Evolutionary conservation across 2,113 vertebrate species (phyloP), one percentile per base, ranked within the genome.

Genomic region (Saccopteryx bilineata): DNA sequence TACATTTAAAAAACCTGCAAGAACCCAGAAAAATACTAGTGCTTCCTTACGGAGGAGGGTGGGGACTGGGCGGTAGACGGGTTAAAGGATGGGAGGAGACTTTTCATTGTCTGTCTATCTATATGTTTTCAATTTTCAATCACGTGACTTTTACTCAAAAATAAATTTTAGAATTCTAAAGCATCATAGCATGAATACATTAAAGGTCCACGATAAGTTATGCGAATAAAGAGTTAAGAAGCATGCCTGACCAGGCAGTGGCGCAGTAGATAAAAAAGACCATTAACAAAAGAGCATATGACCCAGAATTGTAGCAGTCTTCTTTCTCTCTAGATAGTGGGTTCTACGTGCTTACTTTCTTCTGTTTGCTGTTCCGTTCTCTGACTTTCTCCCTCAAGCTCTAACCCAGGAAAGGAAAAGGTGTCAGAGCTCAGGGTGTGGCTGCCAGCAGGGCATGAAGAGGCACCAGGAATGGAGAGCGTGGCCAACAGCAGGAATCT

Each of bases 161-260:
- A 61, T 26, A 58, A 65, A 54, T 46, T 65, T 75, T 65, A 68
- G 33, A 60, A 92, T 46, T 46, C 4, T 46, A 61, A 76, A 92
- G 50, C 71, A 92, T 76, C 33, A 24, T 56, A 33, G 48, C 33
- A 48, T 9, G 18, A 76, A 66, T 46, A 76, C 48, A 76, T 91
- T 65, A 72, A 48, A 60, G 65, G 39, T 69, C 50, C 19, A 61
- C 46, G 31, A 82, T 15, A 48, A 13, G 2, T 58, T 12, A 84
- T 28, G 50, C 85, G 58, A 52, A 56, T 92, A 75, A 71, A 91
- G 75, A 54, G n/a, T 54, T n/a, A 56, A 92, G 68, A 75, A 91
- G 50, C 66, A 91, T 39, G 39, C 3, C 39, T 39, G 39, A 39
- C 39, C 39, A 39, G 39, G 39, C 39, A 39, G 39, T 39, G 39